Evolutionary conservation across 92 coral and sea anemone species (phyloP).

Genomic region (Micromussa lordhowensis): DNA sequence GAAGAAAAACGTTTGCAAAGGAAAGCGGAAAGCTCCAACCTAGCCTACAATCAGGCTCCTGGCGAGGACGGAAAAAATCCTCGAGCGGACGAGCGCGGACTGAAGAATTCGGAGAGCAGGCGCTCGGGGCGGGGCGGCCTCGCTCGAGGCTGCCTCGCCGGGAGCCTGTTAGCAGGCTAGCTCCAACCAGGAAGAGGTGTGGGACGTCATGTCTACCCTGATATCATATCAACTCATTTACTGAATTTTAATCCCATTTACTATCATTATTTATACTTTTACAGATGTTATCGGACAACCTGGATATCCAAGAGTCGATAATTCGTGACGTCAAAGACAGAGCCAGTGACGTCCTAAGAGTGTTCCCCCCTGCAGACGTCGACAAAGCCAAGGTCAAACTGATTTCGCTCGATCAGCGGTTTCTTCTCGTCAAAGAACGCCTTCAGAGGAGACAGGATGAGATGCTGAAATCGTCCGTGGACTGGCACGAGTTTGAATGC

Average conservation of each 20-base stretch:
- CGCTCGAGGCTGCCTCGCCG: too few relatives aligned
- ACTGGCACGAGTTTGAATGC: conserved; percentile 87
- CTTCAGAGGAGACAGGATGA: conserved; percentile 75
- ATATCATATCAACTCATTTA: not conserved
- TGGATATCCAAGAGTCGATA: conserved; percentile 85
- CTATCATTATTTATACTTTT: not conserved
- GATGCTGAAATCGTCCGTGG: conserved; percentile 78
- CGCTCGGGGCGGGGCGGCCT: too few relatives aligned
- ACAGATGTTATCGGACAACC: conserved; percentile 85
- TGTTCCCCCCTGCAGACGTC: conserved; percentile 72
- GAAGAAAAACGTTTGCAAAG: too few relatives aligned
- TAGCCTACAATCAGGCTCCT: too few relatives aligned
- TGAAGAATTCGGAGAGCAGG: too few relatives aligned
- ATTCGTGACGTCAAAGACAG: conserved; percentile 78
- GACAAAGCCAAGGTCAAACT: conserved; percentile 66
- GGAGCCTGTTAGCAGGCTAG: too few relatives aligned
- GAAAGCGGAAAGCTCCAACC: not conserved
- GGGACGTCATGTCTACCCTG: not conserved
- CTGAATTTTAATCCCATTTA: too few relatives aligned
- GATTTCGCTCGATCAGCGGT: conserved; percentile 67
- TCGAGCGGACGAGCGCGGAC: too few relatives aligned
- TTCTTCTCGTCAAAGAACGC: conserved; percentile 73
- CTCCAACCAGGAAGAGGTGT: not conserved
- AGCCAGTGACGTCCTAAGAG: conserved; percentile 58
- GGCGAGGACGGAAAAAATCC: too few relatives aligned